Evolutionary conservation across 2,113 vertebrate species (phyloP), one percentile per base, ranked within the genome.

Genomic region (Coptodon rendalli): DNA sequence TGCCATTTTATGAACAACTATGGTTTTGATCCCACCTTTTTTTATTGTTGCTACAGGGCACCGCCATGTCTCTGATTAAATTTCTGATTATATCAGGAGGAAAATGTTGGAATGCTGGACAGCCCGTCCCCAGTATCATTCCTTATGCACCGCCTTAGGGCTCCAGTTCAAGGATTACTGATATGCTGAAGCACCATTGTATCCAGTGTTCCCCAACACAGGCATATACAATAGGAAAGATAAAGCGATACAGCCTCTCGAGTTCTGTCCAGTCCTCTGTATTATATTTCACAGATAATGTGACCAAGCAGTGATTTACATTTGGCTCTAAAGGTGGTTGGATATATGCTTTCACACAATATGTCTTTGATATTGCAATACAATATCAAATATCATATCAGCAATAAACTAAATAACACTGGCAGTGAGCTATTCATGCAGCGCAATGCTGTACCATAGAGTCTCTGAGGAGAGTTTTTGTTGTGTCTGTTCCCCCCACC

Each of bases 41-140:
- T 19, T 79, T 48, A 24, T n/a, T 84, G 31, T 54, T 83, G 80
- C 89, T 48, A 31, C 19, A 10, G 38, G 76, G 81, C 31, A 48
- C 22, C 24, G n/a, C 31, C 38, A 12, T 61, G 59, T 50, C 83
- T 82, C 68, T 82, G 85, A 86, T 90, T 90, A 31, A 61, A 84
- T 87, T 93, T 85, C 81, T 88, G 84, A 91, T 90, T 84, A 73
- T 86, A 81, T 87, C 57, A 48, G 31, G 29, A 48, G 52, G 40
- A 31, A 52, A 31, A 84, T 83, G 73, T 83, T 12, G 87, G 48
- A 88, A 88, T 63, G 50, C 24, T 45, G 53, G 57, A 61, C 52
- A 80, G 29, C 48, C 36, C 17, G 48, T 27, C 56, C 73, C 19
- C 13, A 27, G 38, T 82, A 71, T 81, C 87, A 91, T 52, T 86